These are phyloP conservation scores for Drosophila oshimai DNA, from an alignment of 1,140 invertebrate species.

Conservation along the genomic window DNA sequence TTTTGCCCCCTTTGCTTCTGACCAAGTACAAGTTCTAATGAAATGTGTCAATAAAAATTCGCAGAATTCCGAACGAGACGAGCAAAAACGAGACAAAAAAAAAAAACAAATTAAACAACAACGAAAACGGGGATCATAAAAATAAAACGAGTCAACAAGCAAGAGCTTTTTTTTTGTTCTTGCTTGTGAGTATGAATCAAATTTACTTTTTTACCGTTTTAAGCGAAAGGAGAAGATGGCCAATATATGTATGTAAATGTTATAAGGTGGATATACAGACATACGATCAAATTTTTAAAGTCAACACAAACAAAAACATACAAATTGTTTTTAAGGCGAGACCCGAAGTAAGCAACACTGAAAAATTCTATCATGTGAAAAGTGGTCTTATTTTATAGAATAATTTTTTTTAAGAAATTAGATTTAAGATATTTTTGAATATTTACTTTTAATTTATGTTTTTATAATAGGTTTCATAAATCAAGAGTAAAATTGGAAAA, in stretches of 20 bases:
- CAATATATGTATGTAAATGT: slow-evolving; percentile 6
- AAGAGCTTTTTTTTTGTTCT: slow-evolving; percentile 43
- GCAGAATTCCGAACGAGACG: slow-evolving; percentile 62
- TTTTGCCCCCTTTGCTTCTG: not conserved
- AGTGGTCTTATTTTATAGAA: too few relatives aligned
- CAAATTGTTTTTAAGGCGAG: not conserved
- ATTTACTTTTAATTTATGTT: too few relatives aligned
- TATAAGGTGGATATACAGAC: slow-evolving; percentile 2
- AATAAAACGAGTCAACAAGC: slow-evolving; percentile 49
- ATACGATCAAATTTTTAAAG: slow-evolving; percentile 7
- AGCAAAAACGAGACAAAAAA: slow-evolving; percentile 10
- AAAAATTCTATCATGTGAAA: not conserved
- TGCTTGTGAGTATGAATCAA: slow-evolving; percentile 57
- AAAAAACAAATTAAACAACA: slow-evolving; percentile 5
- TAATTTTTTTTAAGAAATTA: too few relatives aligned
- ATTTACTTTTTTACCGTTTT: slow-evolving; percentile 82
- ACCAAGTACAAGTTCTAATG: slow-evolving; percentile 70
- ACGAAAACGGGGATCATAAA: slow-evolving; percentile 29
- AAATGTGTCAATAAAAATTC: slow-evolving; percentile 79
- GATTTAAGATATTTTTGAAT: too few relatives aligned
- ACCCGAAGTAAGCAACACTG: not conserved
- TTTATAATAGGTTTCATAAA: too few relatives aligned
- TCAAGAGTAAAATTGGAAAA: too few relatives aligned
- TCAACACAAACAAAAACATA: not conserved
- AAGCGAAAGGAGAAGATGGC: slow-evolving; percentile 74